Evolutionary conservation across 1,140 invertebrate species (phyloP).

Genomic region (Octopus bimaculoides): DNA sequence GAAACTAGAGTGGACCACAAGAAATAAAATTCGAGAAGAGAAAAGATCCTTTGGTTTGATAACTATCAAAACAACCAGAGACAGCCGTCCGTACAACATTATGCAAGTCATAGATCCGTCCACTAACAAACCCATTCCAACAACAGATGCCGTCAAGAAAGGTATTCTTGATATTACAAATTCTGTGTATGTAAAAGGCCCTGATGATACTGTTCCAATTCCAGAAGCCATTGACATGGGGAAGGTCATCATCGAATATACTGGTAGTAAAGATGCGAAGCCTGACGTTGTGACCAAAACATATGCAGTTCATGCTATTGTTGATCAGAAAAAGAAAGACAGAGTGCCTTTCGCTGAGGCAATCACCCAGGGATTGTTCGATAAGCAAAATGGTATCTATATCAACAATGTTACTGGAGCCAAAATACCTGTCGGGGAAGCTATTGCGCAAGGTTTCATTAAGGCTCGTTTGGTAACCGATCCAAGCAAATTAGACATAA

Average conservation of each 20-base stretch:
- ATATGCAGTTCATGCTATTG: conserved; percentile 51
- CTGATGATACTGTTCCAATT: conserved; percentile 41
- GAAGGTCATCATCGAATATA: conserved; percentile 45
- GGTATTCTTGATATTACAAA: conserved; percentile 37
- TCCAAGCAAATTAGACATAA: conserved; percentile 47
- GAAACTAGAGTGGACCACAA: conserved; percentile 49
- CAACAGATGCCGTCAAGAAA: conserved; percentile 32
- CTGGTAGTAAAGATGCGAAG: conserved; percentile 26
- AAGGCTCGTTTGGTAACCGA: conserved; percentile 51
- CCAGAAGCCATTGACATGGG: conserved; percentile 50
- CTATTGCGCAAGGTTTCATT: conserved; percentile 54
- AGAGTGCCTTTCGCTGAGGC: conserved; percentile 49
- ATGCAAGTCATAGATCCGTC: conserved; percentile 40
- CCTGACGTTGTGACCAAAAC: conserved; percentile 45
- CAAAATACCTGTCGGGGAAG: conserved; percentile 46
- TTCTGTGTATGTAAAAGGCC: conserved; percentile 40
- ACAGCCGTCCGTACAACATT: conserved; percentile 48
- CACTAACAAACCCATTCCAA: conserved; percentile 35
- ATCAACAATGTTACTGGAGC: conserved; percentile 48
- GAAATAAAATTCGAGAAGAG: conserved; percentile 42
- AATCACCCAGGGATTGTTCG: conserved; percentile 38
- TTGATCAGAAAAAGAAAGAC: conserved; percentile 43
- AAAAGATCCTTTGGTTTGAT: conserved; percentile 51
- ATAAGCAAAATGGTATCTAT: conserved; percentile 45
- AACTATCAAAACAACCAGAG: conserved; percentile 48